Conservation (phyloP, 2,113 vertebrate species). For the Notechis scutatus region DNA sequence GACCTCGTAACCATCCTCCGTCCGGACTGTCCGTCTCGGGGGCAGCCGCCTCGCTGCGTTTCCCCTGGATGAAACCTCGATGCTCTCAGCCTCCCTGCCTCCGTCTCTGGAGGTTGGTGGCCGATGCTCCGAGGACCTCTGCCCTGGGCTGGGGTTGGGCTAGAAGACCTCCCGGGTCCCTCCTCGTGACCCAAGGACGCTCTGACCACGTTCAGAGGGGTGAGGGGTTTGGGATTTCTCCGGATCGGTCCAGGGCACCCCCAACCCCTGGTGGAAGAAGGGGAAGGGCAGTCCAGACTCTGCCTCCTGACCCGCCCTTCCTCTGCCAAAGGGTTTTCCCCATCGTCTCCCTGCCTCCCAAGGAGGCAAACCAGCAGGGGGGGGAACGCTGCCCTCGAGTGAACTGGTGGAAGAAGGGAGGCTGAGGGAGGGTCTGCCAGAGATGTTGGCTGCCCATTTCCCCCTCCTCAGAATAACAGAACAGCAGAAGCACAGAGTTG, state of each 20-base stretch:
- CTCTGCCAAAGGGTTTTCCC: neutral
- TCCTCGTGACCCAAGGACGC: neutral
- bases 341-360: neutral
- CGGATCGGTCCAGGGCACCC: neutral
- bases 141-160: neutral
- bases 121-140: neutral
- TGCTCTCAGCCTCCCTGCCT: neutral
- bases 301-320: fast-evolving
- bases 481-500: no score
- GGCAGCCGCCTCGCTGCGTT: neutral
- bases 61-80: no score
- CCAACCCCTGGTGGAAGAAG: neutral
- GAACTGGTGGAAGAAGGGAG: neutral
- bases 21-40: no score
- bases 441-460: neutral
- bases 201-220: neutral
- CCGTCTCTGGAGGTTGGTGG: neutral
- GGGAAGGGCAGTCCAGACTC: neutral
- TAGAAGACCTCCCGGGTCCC: neutral
- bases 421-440: no score
- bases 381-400: neutral
- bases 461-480: neutral
- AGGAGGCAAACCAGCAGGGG: neutral
- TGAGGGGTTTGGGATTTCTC: neutral
- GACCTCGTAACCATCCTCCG: neutral